These are phyloP conservation scores for Pipistrellus pygmaeus DNA, from an alignment of 2,797 vertebrate genomes.

Conservation along the genomic window DNA sequence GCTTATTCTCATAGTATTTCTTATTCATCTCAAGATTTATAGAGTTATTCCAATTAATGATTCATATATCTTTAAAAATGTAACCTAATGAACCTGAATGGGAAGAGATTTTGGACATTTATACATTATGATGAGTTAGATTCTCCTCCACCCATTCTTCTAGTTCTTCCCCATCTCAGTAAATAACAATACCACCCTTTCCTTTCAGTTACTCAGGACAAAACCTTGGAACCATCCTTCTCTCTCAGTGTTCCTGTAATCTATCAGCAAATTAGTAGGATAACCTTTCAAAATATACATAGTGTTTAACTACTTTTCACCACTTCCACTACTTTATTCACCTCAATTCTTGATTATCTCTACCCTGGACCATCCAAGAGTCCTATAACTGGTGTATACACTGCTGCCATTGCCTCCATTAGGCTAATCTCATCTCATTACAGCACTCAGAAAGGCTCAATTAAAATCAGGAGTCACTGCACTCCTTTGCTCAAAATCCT, in stretches of 20 bases:
- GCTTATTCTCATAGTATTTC: neutral
- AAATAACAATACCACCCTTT: neutral
- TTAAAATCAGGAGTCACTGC: neutral
- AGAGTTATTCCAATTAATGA: neutral
- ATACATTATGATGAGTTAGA: neutral
- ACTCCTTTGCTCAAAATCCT: neutral
- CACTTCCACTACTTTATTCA: neutral
- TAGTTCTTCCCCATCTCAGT: neutral
- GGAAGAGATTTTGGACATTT: neutral
- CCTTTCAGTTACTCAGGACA: neutral
- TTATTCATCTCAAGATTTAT: neutral
- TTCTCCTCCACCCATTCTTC: neutral
- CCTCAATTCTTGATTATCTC: neutral
- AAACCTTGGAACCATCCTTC: neutral
- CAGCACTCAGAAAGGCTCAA: neutral
- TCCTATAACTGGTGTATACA: neutral
- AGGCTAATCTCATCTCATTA: neutral
- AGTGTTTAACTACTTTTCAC: neutral
- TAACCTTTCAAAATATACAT: neutral
- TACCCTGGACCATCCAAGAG: neutral
- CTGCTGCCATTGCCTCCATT: neutral
- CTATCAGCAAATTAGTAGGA: neutral
- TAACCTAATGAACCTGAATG: neutral
- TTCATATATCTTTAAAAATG: neutral
- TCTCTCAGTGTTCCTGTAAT: neutral